A percentile compares a stretch with the other conserved stretches of the same genome.
Conservation (phyloP, 2,888 invertebrate genomes). For the Cryptus armator region DNA sequence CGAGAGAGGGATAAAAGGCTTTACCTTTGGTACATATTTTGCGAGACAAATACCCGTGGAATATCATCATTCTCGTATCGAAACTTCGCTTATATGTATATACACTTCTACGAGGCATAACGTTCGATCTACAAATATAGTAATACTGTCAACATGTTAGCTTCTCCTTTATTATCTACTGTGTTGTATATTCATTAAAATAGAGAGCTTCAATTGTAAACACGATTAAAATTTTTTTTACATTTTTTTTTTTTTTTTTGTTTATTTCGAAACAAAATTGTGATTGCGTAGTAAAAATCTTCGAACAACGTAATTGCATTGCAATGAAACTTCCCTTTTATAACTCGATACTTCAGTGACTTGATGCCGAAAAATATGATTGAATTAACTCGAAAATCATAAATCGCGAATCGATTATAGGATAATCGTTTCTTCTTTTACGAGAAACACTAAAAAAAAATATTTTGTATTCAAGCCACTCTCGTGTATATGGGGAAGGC, state of each 20-base stretch:
- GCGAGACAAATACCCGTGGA: neutral
- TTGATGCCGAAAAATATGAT: neutral
- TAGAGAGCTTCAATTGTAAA: neutral
- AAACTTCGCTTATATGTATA: neutral
- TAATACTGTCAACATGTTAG: no score
- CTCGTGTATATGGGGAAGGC: neutral
- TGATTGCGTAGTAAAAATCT: no score
- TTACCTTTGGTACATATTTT: slow-evolving; percentile 4
- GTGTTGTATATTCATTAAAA: neutral
- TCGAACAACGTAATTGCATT: no score
- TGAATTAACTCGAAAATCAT: neutral
- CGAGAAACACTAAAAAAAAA: neutral
- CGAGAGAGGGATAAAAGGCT: slow-evolving; percentile 3
- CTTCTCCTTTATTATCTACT: no score
- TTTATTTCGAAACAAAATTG: no score
- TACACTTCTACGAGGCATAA: neutral
- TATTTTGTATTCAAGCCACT: neutral
- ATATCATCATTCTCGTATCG: neutral
- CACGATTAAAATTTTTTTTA: neutral
- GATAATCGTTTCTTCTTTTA: neutral
- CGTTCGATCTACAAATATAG: neutral
- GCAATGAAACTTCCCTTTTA: no score
- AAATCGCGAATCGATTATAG: neutral
- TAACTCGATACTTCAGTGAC: no score
- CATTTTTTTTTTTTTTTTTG: no score